These are phyloP conservation scores for Nomada fucata DNA, from an alignment of 2,888 invertebrate genomes.

Conservation along the genomic window DNA sequence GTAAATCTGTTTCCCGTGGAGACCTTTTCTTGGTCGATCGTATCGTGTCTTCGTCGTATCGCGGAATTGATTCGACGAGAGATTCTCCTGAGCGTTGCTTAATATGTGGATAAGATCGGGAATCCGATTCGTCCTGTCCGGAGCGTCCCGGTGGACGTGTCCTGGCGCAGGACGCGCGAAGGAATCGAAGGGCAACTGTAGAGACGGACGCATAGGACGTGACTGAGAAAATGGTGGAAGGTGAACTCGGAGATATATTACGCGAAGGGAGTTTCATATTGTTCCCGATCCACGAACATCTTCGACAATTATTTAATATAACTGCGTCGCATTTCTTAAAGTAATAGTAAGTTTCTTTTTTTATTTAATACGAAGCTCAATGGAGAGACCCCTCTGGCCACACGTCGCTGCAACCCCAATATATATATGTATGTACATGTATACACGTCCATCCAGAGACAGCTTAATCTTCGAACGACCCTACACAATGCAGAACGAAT, in stretches of 20 bases:
- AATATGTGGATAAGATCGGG: not conserved
- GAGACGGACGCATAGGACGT: not conserved
- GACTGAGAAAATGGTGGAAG: not conserved
- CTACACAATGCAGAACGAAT: not conserved
- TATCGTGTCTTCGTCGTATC: not conserved
- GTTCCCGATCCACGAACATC: too few relatives aligned
- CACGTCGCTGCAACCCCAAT: too few relatives aligned
- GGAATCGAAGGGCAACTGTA: not conserved
- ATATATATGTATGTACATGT: too few relatives aligned
- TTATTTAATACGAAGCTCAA: too few relatives aligned
- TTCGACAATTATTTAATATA: too few relatives aligned
- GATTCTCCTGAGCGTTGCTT: not conserved
- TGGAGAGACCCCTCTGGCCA: too few relatives aligned
- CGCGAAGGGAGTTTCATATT: too few relatives aligned
- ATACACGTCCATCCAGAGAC: too few relatives aligned
- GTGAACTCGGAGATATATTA: not conserved
- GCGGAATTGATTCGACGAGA: not conserved
- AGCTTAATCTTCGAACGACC: not conserved
- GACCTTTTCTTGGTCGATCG: not conserved
- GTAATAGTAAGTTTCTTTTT: too few relatives aligned
- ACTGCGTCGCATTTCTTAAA: too few relatives aligned
- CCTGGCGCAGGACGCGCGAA: not conserved
- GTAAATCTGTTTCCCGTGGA: constrained; percentile 25
- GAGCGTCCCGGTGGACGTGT: not conserved
- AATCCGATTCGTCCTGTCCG: not conserved